Evolutionary conservation across 1,140 invertebrate genomes (phyloP).

Genomic region (Cotesia typhae): DNA sequence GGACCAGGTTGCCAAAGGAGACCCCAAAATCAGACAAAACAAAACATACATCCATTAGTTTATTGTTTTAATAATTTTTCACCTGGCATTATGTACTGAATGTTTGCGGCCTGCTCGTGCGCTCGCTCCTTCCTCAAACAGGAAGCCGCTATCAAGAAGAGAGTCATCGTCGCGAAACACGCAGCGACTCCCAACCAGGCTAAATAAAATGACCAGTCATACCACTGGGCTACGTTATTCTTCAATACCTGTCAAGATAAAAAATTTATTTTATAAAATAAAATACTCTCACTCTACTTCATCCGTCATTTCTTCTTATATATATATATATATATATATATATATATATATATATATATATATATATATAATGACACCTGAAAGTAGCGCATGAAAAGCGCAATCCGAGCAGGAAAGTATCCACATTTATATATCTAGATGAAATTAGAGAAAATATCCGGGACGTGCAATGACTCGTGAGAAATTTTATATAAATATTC

Average conservation of each 20-base stretch:
- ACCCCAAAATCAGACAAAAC: slow-evolving; percentile 70
- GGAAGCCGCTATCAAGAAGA: slow-evolving; percentile 82
- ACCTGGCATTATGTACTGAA: slow-evolving; percentile 91
- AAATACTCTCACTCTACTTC: not conserved
- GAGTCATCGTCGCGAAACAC: slow-evolving; percentile 76
- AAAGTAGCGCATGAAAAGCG: slow-evolving; percentile 34
- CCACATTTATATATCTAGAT: slow-evolving; percentile 33
- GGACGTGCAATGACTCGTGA: slow-evolving; percentile 40
- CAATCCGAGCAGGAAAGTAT: slow-evolving; percentile 26
- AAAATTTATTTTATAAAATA: slow-evolving; percentile 18
- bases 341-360: no score
- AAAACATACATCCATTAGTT: slow-evolving; percentile 57
- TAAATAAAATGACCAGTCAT: slow-evolving; percentile 87
- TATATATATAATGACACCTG: not conserved
- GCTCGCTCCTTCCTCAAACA: slow-evolving; percentile 78
- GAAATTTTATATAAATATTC: slow-evolving; percentile 29
- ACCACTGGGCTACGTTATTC: slow-evolving; percentile 74
- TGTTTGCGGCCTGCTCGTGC: slow-evolving; percentile 76
- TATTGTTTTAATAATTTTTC: slow-evolving; percentile 50
- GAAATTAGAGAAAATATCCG: slow-evolving; percentile 41
- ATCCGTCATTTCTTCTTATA: slow-evolving; percentile 1
- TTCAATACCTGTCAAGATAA: slow-evolving; percentile 71
- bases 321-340: no score
- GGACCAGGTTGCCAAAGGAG: slow-evolving; percentile 44
- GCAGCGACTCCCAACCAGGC: slow-evolving; percentile 83